Base-by-base conservation (phyloP, 1,140 invertebrate genomes). In the Papilio polyxenes region DNA sequence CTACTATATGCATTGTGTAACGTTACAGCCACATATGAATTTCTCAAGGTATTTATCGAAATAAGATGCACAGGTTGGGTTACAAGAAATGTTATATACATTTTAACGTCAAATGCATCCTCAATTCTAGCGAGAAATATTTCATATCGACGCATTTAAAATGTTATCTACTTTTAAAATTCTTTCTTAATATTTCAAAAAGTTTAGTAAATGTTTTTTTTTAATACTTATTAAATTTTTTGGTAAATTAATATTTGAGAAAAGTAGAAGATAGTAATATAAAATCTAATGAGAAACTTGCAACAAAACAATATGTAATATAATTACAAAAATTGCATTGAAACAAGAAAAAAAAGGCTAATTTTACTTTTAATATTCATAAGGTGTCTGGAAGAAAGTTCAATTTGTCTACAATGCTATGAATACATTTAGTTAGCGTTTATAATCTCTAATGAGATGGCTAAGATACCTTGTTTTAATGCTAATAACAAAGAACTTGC, bases 381-480 rank as follows among this genome's bases (percentile, higher is more conserved):
- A 23, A 79, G 76, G 56, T 79, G 51, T 79, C 76, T 79, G 51
- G 76, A 78, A 40, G 76, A 59, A 79, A 79, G 53, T 79, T 79
- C 76, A 59, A 79, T 79, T 62, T 31, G 20, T 77, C 49, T 49
- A 53, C 37, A 59, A 62, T 62, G 15, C 76, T 79, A 62, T 79
- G 76, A 79, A 79, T 62, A 77, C 75, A 79, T 79, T 79, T 53
- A 79, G 53, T 40, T 79, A 23, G 76, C 53, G 13, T 62, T 79
- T 79, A 37, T 79, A 79, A 62, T 78, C 17, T 62, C 23, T 79
- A 79, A 59, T 79, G 37, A 20, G 17, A 53, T 78, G 51, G 31
- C 31, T 56, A 17, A 37, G 51, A 59, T 37, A 31, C 51, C 13
- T 56, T 31, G 10, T 56, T 8, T 51, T 49, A 59, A 31, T 62